Base-by-base conservation (phyloP, 2,113 vertebrate genomes). In the Polyodon spathula region DNA sequence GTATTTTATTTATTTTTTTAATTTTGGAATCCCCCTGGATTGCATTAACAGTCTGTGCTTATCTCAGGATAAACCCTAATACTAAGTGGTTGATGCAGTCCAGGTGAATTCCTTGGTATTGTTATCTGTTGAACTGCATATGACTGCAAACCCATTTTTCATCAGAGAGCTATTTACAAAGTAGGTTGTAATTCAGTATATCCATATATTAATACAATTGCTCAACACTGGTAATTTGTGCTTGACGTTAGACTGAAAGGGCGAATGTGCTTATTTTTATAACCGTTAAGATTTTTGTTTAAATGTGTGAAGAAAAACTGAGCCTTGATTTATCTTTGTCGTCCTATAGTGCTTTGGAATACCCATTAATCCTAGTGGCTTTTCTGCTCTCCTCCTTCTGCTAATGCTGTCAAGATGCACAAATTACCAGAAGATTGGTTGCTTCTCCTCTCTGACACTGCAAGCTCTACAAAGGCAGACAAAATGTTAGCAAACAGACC, bases 201-300 rank as follows among this genome's bases (percentile, higher is more conserved):
- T 44, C 27, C 60, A 63, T 43, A 52, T 53, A 51, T 54, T 48
- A 5, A 37, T 9, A 57, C 41, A 16, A 43, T 44, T 43, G 41
- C 16, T 50, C 38, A n/a, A 14, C 1, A 11, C 38, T 39, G 10
- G n/a, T 56, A 53, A 58, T 56, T 37, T 50, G 61, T 54, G 50
- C 2, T 51, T 51, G 61, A 50, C 52, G 16, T 58, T 12, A 16
- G 59, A 42, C 56, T 60, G 56, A 68, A 54, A 46, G 39, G 44
- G 52, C 48, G 41, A 54, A 56, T 65, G 61, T 63, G 57, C 46
- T 56, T 37, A n/a, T 12, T 8, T 42, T 59, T 70, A 56, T 57
- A 58, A 65, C 65, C 66, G 61, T 27, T 48, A 37, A 51, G 15
- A 37, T 44, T 38, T 57, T 60, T 61, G 50, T 53, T 66, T 57